Conservation (phyloP, 2,888 invertebrate genomes). For the Tinea trinotella region DNA sequence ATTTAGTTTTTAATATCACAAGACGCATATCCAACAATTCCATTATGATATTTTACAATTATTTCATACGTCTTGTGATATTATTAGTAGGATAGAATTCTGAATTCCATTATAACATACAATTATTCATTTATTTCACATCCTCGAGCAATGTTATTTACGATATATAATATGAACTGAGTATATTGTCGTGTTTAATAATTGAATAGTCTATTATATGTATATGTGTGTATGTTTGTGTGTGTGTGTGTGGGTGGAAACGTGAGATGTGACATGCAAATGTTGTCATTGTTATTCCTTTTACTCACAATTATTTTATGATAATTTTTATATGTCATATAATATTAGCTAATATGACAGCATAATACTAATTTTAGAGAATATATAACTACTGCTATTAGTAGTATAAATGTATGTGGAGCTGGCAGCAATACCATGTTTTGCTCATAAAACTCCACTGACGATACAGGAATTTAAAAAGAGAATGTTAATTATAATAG, state of each 20-base stretch:
- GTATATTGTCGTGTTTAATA: no score
- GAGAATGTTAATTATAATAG: neutral
- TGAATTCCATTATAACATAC: no score
- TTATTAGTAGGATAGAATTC: no score
- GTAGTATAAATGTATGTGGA: constrained; percentile 21
- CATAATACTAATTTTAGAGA: constrained; percentile 25
- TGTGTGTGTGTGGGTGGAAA: constrained; percentile 21
- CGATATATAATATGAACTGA: no score
- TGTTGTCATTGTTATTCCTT: constrained; percentile 25
- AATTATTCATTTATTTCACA: no score
- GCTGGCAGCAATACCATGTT: constrained; percentile 21
- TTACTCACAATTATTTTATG: constrained; percentile 25
- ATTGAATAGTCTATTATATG: no score
- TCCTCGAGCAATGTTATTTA: no score
- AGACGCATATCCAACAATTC: no score
- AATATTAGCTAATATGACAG: constrained; percentile 25
- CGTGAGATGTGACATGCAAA: constrained; percentile 25
- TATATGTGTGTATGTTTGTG: no score
- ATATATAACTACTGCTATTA: constrained; percentile 24
- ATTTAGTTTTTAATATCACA: no score
- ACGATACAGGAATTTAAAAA: neutral
- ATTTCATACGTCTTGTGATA: no score
- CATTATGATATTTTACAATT: no score
- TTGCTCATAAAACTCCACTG: constrained; percentile 15
- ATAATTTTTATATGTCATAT: constrained; percentile 23